Evolutionary conservation across 2,888 invertebrate genomes (phyloP).

Genomic region (Polymixis flavicincta): DNA sequence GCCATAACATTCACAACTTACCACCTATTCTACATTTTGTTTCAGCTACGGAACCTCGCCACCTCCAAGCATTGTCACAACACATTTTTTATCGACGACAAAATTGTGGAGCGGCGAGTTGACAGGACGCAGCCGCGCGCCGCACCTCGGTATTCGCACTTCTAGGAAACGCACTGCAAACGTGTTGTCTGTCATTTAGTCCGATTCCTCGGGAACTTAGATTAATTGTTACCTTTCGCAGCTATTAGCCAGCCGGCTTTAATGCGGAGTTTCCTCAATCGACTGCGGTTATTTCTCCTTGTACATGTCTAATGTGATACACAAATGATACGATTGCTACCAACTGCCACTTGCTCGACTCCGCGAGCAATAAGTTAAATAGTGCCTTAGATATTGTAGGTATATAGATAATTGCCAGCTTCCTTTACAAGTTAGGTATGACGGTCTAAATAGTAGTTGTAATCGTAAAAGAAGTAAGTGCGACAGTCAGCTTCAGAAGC

Average conservation of each 20-base stretch:
- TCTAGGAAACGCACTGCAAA: slow-evolving; percentile 75
- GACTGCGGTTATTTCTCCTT: slow-evolving; percentile 55
- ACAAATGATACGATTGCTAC: slow-evolving; percentile 58
- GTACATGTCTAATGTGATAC: slow-evolving; percentile 55
- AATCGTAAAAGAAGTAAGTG: slow-evolving; percentile 45
- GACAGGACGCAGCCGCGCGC: slow-evolving; percentile 64
- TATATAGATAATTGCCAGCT: slow-evolving; percentile 61
- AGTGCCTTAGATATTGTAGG: slow-evolving; percentile 52
- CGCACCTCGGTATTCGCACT: slow-evolving; percentile 68
- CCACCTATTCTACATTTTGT: neutral
- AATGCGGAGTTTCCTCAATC: slow-evolving; percentile 79
- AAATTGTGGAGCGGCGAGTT: slow-evolving; percentile 69
- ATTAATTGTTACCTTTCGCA: slow-evolving; percentile 76
- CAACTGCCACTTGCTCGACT: slow-evolving; percentile 40
- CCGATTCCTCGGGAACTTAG: slow-evolving; percentile 70
- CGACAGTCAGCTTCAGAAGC: slow-evolving; percentile 35
- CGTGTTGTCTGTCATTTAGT: slow-evolving; percentile 75
- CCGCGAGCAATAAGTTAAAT: slow-evolving; percentile 59
- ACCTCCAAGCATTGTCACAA: slow-evolving; percentile 36
- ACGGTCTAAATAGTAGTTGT: slow-evolving; percentile 57
- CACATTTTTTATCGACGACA: slow-evolving; percentile 67
- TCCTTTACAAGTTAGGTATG: slow-evolving; percentile 64
- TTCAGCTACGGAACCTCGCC: slow-evolving; percentile 41
- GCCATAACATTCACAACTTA: neutral
- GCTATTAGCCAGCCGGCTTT: slow-evolving; percentile 71